These are phyloP conservation scores for Galerucella calmariensis DNA, from an alignment of 2,888 invertebrate species.

Conservation along the genomic window DNA sequence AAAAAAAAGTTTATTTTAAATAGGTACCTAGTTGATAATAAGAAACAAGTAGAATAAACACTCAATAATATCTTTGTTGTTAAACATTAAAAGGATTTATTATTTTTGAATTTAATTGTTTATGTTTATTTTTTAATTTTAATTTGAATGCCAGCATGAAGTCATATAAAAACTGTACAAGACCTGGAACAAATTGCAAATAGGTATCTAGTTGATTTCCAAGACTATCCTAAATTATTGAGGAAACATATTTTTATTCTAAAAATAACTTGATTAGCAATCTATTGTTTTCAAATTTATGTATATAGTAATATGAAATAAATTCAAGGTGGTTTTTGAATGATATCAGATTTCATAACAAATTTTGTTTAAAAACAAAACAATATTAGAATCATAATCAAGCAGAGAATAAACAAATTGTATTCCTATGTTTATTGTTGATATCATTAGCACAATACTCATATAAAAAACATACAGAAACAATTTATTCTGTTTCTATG, in stretches of 20 bases:
- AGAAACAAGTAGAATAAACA: too few relatives aligned
- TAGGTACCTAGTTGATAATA: too few relatives aligned
- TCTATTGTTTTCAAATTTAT: slow-evolving; percentile 5
- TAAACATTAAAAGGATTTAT: too few relatives aligned
- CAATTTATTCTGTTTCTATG: slow-evolving; percentile 23
- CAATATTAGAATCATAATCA: background rate
- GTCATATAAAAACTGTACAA: too few relatives aligned
- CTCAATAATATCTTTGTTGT: too few relatives aligned
- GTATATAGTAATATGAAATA: background rate
- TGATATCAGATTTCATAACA: background rate
- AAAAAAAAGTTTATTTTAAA: background rate
- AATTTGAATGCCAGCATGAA: too few relatives aligned
- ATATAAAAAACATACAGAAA: background rate
- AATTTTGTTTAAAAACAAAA: background rate
- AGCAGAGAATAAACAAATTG: background rate
- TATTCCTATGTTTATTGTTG: slow-evolving; percentile 8
- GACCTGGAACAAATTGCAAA: too few relatives aligned
- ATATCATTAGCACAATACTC: background rate
- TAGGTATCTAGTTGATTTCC: too few relatives aligned
- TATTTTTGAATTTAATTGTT: too few relatives aligned
- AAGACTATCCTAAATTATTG: too few relatives aligned
- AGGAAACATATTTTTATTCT: background rate
- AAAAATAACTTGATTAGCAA: background rate
- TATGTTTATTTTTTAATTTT: too few relatives aligned
- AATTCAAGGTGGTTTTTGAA: background rate